A percentile compares a stretch with the other conserved stretches of the same genome.
phyloP scores from a whole-genome alignment of 1,140 invertebrate species.

The Dendrolimus kikuchii region DNA sequence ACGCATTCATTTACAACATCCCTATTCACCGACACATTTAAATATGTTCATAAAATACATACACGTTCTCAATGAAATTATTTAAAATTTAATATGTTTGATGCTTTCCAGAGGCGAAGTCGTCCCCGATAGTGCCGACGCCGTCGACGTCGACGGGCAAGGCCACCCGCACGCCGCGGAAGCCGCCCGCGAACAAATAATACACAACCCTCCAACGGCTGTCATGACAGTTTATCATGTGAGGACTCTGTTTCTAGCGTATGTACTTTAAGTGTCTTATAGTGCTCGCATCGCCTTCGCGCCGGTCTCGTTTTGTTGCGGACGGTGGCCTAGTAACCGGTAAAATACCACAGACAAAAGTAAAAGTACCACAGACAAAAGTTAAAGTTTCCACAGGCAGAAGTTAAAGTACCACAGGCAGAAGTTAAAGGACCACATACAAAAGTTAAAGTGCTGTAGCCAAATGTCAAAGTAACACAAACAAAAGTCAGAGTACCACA shows the following conservation, averaged over 20 bases:
- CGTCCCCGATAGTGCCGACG: conserved; percentile 48
- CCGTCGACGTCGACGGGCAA: conserved; percentile 68
- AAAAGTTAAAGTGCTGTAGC: no score
- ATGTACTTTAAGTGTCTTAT: conserved; percentile 11
- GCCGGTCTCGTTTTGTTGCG: not conserved
- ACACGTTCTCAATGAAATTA: no score
- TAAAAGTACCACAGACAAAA: no score
- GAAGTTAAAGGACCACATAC: no score
- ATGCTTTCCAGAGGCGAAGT: conserved; percentile 31
- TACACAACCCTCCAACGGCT: conserved; percentile 12
- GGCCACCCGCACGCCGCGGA: conserved; percentile 56
- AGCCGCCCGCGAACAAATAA: conserved; percentile 64
- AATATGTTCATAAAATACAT: no score
- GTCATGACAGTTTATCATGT: conserved; percentile 7
- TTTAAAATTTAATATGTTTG: not conserved
- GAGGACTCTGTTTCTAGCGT: conserved; percentile 10
- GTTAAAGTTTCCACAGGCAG: no score
- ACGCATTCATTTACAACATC: no score
- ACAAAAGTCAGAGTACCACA: no score
- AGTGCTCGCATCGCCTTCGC: conserved; percentile 13
- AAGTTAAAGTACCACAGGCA: no score
- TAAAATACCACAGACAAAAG: no score
- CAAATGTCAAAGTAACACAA: no score
- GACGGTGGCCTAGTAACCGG: not conserved
- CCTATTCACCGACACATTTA: no score